These are phyloP conservation scores for Wasmannia auropunctata DNA, from an alignment of 1,140 invertebrate species.

Conservation along the genomic window DNA sequence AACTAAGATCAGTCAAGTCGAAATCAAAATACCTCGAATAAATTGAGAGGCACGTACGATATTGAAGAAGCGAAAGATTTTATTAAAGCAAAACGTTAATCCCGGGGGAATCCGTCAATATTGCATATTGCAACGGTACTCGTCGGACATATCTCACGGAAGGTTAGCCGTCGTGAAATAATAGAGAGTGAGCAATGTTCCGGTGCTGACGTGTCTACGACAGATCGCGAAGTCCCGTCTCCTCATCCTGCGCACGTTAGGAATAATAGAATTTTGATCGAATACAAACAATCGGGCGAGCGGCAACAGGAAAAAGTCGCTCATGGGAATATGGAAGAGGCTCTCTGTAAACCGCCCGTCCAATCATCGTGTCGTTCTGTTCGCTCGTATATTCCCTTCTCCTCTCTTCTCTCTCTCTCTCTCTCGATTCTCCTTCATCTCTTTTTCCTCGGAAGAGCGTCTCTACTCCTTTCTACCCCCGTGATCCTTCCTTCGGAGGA, in stretches of 20 bases:
- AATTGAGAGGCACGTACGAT: conserved; percentile 8
- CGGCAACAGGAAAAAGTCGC: conserved; percentile 71
- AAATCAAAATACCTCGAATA: conserved; percentile 8
- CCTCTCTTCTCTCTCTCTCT: conserved; percentile 49
- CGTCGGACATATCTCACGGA: conserved; percentile 50
- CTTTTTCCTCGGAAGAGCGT: conserved; percentile 34
- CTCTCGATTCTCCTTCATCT: conserved; percentile 8
- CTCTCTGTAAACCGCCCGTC: conserved; percentile 69
- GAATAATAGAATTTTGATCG: conserved; percentile 77
- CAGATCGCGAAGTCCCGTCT: conserved; percentile 58
- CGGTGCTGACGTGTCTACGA: conserved; percentile 51
- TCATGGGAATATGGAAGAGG: conserved; percentile 73
- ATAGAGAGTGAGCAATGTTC: conserved; percentile 54
- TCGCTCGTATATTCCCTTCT: conserved; percentile 53
- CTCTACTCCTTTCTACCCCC: conserved; percentile 27
- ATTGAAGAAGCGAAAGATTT: conserved; percentile 33
- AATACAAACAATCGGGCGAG: conserved; percentile 75
- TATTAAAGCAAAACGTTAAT: conserved; percentile 44
- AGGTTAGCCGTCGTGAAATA: conserved; percentile 58
- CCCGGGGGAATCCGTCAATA: conserved; percentile 43
- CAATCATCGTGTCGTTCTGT: conserved; percentile 71
- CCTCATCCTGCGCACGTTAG: conserved; percentile 68
- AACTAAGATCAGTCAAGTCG: conserved; percentile 10
- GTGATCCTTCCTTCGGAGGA: conserved; percentile 46
- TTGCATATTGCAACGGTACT: conserved; percentile 48